Conservation (phyloP, 2,888 invertebrate species). For the Fabriciana adippe region DNA sequence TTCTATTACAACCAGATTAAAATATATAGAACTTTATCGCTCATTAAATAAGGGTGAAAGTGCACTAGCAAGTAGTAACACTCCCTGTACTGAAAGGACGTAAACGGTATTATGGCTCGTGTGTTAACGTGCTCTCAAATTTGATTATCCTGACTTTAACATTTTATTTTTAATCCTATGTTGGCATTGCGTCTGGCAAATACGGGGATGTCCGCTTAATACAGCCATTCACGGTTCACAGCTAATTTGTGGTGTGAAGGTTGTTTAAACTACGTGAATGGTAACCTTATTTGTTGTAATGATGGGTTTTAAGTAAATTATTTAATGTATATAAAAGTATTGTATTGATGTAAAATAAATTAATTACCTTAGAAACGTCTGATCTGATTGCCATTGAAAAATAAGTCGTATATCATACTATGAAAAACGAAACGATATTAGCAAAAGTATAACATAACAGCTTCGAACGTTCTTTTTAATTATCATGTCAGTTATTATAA, state of each 20-base stretch:
- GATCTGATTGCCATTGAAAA: too few species aligned
- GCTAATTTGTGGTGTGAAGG: conserved; percentile 7
- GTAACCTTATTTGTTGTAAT: neutral
- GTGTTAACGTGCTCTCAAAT: conserved; percentile 38
- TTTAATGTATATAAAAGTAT: neutral
- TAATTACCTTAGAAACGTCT: too few species aligned
- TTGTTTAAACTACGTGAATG: conserved; percentile 1
- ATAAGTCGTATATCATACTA: too few species aligned
- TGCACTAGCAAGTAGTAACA: neutral
- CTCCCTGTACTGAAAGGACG: neutral
- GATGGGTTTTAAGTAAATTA: neutral
- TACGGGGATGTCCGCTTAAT: conserved; percentile 17
- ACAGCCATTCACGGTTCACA: conserved; percentile 15
- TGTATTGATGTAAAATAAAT: too few species aligned
- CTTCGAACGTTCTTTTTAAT: too few species aligned
- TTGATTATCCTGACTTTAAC: conserved; percentile 35
- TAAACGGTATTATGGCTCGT: conserved; percentile 15
- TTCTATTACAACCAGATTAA: neutral
- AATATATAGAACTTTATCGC: conserved; percentile 1
- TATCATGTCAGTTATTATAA: too few species aligned
- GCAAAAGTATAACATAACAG: too few species aligned
- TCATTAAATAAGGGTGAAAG: neutral
- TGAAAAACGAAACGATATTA: too few species aligned
- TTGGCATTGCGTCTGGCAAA: conserved; percentile 23
- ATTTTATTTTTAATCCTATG: conserved; percentile 24